Evolutionary conservation across 1,140 invertebrate species (phyloP).

Genomic region (Streblospio benedicti): DNA sequence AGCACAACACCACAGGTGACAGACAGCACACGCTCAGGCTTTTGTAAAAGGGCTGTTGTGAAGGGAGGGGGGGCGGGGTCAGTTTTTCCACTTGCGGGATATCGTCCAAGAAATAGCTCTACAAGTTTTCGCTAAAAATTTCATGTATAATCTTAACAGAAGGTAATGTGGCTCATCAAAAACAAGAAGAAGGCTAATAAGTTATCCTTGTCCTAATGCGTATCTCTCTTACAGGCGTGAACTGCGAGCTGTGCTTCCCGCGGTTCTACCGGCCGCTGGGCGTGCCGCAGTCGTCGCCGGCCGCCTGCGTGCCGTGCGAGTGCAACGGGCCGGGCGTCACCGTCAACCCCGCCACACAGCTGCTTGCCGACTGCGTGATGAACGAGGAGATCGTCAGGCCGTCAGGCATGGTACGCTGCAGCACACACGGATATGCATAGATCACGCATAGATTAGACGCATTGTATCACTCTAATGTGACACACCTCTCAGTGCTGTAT

Average conservation of each 20-base stretch:
- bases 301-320: constrained; percentile 81
- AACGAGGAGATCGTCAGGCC: constrained; percentile 1
- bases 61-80: no score
- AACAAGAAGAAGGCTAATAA: no score
- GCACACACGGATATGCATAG: neutral
- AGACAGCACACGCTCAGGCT: no score
- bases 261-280: constrained; percentile 75
- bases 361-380: constrained; percentile 17
- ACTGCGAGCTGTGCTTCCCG: constrained; percentile 87
- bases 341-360: constrained; percentile 1
- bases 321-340: constrained; percentile 57
- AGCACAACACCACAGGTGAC: constrained; percentile 70
- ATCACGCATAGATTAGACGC: neutral
- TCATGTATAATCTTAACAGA: no score
- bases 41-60: constrained; percentile 86
- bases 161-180: no score
- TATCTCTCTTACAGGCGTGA: constrained; percentile 76
- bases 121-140: no score
- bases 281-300: constrained; percentile 84
- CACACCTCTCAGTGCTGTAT: no score
- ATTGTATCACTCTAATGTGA: no score
- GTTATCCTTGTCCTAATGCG: no score
- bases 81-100: no score
- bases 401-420: constrained; percentile 6
- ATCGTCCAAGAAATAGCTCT: no score